Base-by-base conservation (phyloP, 1,140 invertebrate species). In the Lucilia sericata region DNA sequence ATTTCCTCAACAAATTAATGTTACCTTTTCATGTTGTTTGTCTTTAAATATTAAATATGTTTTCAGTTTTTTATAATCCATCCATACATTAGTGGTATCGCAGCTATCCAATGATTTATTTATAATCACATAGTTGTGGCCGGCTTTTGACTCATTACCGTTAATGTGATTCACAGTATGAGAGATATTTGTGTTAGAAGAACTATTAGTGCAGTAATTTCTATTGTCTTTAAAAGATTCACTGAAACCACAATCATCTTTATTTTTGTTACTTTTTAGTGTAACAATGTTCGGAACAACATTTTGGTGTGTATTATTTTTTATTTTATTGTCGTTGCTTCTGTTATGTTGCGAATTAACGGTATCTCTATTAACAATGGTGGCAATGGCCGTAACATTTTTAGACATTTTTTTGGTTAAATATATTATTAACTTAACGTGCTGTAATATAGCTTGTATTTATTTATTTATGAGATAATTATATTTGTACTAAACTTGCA, bases 11-110 rank as follows among this genome's bases (percentile, higher is more conserved):
- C 10, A 3, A 42, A 42, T 1, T 42, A 42, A 42, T 42, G 17
- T 65, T 86, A 86, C 85, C 85, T 86, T 82, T 74, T 85, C 84
- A 78, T 65, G 21, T 85, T 88, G 87, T 85, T 90, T 89, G 82
- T 90, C 89, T 85, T 90, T 90, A 0, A 89, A 86, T 42, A 90
- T 89, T 19, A 90, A 85, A 86, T 90, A 90, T 9, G 89, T 90
- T 84, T 90, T 90, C 7, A 88, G 70, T 87, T 90, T 90, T 74
- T 89, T 90, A 83, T 90, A 90, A 86, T 90, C 87, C 86, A 86
- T 89, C 89, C 89, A 90, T 70, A 42, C 34, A 25, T 47, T 19
- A 17, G 47, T 25, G 21, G 80, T 82, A 51, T 82, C 80, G 0
- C 60, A 55, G 55, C 55, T 42, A 78, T 78, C 36, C 75, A 78